A percentile compares a stretch with the other conserved stretches of the same genome.
Conservation (phyloP, 2,888 invertebrate genomes). For the Ectobius pallidus region DNA sequence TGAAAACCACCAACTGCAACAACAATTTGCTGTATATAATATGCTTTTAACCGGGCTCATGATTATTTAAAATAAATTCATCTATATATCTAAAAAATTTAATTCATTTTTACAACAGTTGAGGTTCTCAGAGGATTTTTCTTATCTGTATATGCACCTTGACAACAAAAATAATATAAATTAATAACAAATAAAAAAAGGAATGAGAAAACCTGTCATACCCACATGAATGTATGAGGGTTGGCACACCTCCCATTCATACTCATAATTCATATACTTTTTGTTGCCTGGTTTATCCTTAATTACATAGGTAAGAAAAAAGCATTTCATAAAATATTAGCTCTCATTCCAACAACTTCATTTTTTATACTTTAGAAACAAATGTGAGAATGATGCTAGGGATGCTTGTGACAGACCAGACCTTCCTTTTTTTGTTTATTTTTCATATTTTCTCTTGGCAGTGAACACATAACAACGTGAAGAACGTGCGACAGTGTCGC, state of each 20-base stretch:
- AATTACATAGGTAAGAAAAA: constrained; percentile 32
- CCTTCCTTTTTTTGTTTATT: constrained; percentile 12
- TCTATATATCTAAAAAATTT: constrained; percentile 31
- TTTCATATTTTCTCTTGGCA: constrained; percentile 29
- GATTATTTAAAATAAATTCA: constrained; percentile 20
- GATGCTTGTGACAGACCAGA: constrained; percentile 35
- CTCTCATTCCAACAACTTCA: constrained; percentile 34
- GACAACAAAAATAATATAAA: too few species aligned
- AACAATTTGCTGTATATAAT: constrained; percentile 11
- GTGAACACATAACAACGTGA: constrained; percentile 35
- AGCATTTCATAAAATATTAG: constrained; percentile 37
- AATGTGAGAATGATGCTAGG: constrained; percentile 39
- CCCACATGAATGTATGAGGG: too few species aligned
- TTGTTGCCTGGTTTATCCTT: constrained; percentile 13
- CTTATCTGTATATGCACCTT: too few species aligned
- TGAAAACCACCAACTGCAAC: constrained; percentile 6
- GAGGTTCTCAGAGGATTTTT: too few species aligned
- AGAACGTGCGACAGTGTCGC: neutral
- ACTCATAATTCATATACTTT: too few species aligned
- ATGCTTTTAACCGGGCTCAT: constrained; percentile 19
- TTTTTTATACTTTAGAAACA: constrained; percentile 34
- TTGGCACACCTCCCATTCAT: too few species aligned
- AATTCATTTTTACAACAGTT: constrained; percentile 2
- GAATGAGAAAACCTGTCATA: too few species aligned
- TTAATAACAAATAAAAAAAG: too few species aligned